Evolutionary conservation across 1,140 invertebrate genomes (phyloP), one percentile per base, ranked within the genome.

Genomic region (Drosophila bocki): DNA sequence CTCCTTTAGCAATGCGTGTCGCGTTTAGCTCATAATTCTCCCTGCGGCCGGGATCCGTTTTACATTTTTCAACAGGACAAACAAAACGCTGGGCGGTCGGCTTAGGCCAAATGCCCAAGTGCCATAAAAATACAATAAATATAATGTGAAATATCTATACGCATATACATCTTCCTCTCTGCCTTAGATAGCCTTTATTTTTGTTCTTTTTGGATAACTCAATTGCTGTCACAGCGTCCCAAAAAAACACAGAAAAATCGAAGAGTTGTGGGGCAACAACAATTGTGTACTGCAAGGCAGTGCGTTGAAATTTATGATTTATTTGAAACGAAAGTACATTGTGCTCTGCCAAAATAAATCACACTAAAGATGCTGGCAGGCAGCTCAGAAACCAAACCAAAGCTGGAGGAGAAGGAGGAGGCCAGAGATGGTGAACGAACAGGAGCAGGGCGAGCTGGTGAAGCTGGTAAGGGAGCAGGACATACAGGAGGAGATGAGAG

Each of bases 251-350:
- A 60, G 44, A n/a, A 63, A 59, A 61, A 45, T 29, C n/a, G 0
- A 3, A 22, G 22, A 39, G 48, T 15, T 59, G 11, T 29, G 41
- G 22, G 29, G 32, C 53, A 37, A 77, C 47, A 80, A 63, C 72
- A 78, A 87, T 62, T 71, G 69, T 62, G 75, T 67, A 48, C 56
- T 72, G 72, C 64, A 59, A 61, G 72, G 65, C 72, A 69, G 65
- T 88, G 78, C 78, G 85, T 90, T 82, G 85, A 90, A 90, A 90
- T 90, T 85, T 90, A 90, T 90, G 85, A 90, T 90, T 90, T 90
- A 90, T 90, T 90, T 90, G 85, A 85, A 82, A 85, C 65, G 78
- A 90, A 90, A 90, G 85, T 90, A 90, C 85, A 90, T 85, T 85
- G 82, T 85, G 78, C 75, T 78, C 63, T 85, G 70, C 81, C 85